Evolutionary conservation across 2,888 invertebrate species (phyloP).

Genomic region (Ischnura elegans): DNA sequence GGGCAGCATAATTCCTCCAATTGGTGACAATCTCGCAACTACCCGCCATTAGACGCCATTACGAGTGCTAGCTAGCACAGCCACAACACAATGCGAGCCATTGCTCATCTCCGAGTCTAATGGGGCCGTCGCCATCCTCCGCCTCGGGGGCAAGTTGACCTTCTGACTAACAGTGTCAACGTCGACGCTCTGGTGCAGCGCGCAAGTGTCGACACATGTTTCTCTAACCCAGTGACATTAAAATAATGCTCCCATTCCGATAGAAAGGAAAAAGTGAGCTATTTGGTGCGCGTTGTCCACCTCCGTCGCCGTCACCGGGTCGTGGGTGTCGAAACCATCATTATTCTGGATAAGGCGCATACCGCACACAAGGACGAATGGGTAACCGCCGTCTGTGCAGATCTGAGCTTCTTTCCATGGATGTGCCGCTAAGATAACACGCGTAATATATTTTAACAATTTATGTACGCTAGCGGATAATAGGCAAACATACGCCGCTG

Average conservation of each 20-base stretch:
- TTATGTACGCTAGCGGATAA: too few species aligned
- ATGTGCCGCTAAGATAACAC: too few species aligned
- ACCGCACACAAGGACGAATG: too few species aligned
- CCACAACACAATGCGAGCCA: background rate
- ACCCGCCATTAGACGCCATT: background rate
- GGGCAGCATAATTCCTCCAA: background rate
- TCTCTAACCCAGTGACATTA: constrained; percentile 66
- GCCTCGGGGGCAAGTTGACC: constrained; percentile 24
- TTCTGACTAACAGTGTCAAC: constrained; percentile 46
- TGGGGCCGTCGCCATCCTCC: constrained; percentile 31
- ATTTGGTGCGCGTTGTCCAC: background rate
- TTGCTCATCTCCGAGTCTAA: background rate
- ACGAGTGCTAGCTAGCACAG: background rate
- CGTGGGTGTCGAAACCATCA: constrained; percentile 36
- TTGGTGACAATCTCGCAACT: background rate
- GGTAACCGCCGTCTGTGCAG: too few species aligned
- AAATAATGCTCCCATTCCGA: constrained; percentile 53
- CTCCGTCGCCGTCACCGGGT: too few species aligned
- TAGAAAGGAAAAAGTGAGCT: constrained; percentile 36
- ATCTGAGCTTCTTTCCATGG: too few species aligned
- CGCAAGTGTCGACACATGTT: constrained; percentile 38
- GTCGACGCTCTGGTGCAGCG: background rate
- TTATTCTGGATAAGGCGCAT: constrained; percentile 2
- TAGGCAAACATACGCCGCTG: too few species aligned
- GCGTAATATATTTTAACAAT: too few species aligned